Percentiles rank a stretch among this genome's conserved stretches.
Evolutionary conservation across 1,140 invertebrate species (phyloP).

Genomic region (Calliopsis andreniformis): DNA sequence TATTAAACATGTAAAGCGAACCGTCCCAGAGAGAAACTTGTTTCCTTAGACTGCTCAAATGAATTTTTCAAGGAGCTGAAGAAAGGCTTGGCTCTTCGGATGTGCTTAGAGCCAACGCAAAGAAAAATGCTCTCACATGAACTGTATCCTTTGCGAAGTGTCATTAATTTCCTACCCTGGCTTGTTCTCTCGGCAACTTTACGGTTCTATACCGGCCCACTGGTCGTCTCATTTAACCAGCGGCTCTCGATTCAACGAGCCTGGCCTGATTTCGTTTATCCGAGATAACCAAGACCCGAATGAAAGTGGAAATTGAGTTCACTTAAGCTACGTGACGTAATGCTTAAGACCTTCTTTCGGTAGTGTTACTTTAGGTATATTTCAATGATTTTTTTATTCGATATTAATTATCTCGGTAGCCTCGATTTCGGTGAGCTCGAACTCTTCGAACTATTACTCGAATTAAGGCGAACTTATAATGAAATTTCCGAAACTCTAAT

Average conservation of each 20-base stretch:
- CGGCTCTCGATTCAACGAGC: slow-evolving; percentile 34
- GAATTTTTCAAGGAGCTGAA: slow-evolving; percentile 19
- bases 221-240: slow-evolving; percentile 38
- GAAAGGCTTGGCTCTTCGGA: neutral
- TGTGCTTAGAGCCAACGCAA: neutral
- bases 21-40: neutral
- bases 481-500: neutral
- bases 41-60: neutral
- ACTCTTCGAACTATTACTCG: no score
- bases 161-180: slow-evolving; percentile 29
- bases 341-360: slow-evolving; percentile 7
- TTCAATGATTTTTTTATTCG: neutral
- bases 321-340: slow-evolving; percentile 4
- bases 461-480: neutral
- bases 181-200: slow-evolving; percentile 14
- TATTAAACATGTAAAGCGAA: slow-evolving; percentile 1
- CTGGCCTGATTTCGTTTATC: slow-evolving; percentile 46
- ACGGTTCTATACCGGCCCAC: neutral
- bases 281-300: slow-evolving; percentile 18
- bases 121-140: slow-evolving; percentile 31
- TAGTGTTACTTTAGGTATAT: no score
- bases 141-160: slow-evolving; percentile 31
- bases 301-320: slow-evolving; percentile 47
- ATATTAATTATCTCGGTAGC: neutral
- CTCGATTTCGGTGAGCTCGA: neutral